phyloP scores from a whole-genome alignment of 1,140 invertebrate species.

The Drosophila navojoa region DNA sequence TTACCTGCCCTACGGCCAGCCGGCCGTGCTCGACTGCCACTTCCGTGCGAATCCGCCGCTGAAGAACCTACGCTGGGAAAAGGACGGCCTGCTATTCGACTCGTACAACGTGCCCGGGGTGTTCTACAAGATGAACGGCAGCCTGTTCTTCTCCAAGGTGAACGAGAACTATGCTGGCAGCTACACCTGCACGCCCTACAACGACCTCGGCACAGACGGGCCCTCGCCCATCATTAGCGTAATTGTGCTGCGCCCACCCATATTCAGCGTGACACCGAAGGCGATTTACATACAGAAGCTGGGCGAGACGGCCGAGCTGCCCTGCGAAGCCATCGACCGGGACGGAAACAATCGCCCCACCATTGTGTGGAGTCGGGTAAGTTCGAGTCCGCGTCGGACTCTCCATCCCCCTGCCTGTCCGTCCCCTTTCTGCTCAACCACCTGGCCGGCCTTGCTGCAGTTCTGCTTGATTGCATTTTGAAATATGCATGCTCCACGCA shows the following conservation, averaged over 20 bases:
- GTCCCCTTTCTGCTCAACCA: not conserved
- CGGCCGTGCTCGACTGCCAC: slow-evolving; percentile 95
- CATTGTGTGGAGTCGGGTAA: slow-evolving; percentile 94
- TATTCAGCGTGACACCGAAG: slow-evolving; percentile 90
- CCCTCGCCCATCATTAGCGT: slow-evolving; percentile 94
- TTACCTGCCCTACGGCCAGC: slow-evolving; percentile 93
- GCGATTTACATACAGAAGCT: slow-evolving; percentile 92
- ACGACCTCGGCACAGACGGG: slow-evolving; percentile 93
- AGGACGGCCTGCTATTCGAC: slow-evolving; percentile 96
- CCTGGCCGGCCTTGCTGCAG: slow-evolving; percentile 18
- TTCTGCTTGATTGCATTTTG: slow-evolving; percentile 72
- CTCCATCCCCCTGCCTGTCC: not conserved
- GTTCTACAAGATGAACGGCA: slow-evolving; percentile 93
- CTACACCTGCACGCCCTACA: slow-evolving; percentile 97
- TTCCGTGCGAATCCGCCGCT: slow-evolving; percentile 96
- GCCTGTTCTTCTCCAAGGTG: slow-evolving; percentile 92
- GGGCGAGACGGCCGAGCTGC: slow-evolving; percentile 92
- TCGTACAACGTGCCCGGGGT: slow-evolving; percentile 94
- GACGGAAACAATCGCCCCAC: slow-evolving; percentile 89
- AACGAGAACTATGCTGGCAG: slow-evolving; percentile 91
- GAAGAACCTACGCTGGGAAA: slow-evolving; percentile 96
- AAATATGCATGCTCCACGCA: slow-evolving; percentile 52
- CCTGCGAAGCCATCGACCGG: slow-evolving; percentile 91
- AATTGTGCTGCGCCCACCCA: slow-evolving; percentile 93
- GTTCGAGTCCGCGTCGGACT: slow-evolving; percentile 35